Evolutionary conservation across 2,113 vertebrate species (phyloP), one percentile per base, ranked within the genome.

Genomic region (Oreochromis niloticus): DNA sequence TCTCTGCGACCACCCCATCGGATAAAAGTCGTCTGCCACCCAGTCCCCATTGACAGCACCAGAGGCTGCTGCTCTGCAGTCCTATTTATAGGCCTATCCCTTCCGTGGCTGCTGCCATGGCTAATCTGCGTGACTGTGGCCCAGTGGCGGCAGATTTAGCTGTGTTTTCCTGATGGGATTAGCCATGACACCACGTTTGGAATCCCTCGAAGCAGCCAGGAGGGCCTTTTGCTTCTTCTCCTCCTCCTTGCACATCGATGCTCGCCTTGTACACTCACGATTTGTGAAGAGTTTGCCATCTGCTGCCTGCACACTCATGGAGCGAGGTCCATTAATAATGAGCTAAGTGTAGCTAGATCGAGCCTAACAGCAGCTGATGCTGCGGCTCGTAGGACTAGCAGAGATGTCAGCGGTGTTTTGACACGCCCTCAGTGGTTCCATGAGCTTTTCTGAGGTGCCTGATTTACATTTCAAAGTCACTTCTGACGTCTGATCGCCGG

Each of bases 171-270:
- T 95, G 93, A 96, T 71, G 87, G 82, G 92, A 96, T 95, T 90
- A 88, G 84, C 85, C 86, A 85, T 95, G 96, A 95, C 94, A 93
- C 94, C 90, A 91, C 80, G 79, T 94, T 94, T 91, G 92, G 92
- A 94, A 87, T 94, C 89, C 89, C 95, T 95, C 27, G 87, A 89
- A 93, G 93, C 92, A 82, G 80, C 85, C 87, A 81, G 68, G 82
- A 75, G 13, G 71, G 63, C 59, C 80, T 57, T 83, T 75, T 85
- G 19, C 82, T 80, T 75, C 52, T 48, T 27, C 52, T 71, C 13
- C 75, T 61, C 14, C 83, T 81, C 41, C 66, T 59, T 14, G 78
- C 81, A 71, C 87, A 80, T 48, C 17, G 24, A 56, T 16, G 82
- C 79, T 91, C 12, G 43, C 34, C 55, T 34, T 48, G 88, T 80